Conservation (phyloP, 2,113 vertebrate genomes). For the Leptosomus discolor region DNA sequence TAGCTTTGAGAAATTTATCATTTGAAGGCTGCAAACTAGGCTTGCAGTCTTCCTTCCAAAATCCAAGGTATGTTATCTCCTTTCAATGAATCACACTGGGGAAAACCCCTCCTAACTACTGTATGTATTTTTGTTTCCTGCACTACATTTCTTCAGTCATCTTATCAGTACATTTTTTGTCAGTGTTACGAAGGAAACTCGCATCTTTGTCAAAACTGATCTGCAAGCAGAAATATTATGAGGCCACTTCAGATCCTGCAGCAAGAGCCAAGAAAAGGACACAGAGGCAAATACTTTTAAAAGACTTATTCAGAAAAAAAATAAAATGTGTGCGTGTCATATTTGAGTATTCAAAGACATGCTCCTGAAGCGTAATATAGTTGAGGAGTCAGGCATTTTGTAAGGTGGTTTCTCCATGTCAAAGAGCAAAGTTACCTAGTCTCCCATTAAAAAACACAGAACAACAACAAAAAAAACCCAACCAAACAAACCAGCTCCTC, state of each 20-base stretch:
- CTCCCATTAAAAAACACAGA: background rate
- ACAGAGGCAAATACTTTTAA: background rate
- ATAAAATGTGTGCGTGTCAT: background rate
- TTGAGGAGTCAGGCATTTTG: background rate
- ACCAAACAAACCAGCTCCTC: background rate
- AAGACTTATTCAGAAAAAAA: background rate
- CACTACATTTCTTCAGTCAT: background rate
- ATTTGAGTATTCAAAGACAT: background rate
- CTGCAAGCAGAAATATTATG: background rate
- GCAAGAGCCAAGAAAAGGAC: background rate
- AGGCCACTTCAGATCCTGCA: background rate
- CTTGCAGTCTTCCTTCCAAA: background rate
- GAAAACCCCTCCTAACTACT: conserved; percentile 25
- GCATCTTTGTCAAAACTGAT: background rate
- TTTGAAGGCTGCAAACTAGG: background rate
- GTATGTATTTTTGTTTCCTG: background rate
- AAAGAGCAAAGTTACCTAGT: background rate
- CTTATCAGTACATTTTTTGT: conserved; percentile 14
- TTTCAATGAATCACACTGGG: background rate
- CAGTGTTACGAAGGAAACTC: background rate
- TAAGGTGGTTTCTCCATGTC: background rate
- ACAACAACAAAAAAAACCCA: background rate
- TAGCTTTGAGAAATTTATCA: background rate
- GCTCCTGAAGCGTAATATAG: background rate
- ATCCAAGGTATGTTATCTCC: background rate